phyloP scores from a whole-genome alignment of 2,113 vertebrate species.

The Albula glossodonta region DNA sequence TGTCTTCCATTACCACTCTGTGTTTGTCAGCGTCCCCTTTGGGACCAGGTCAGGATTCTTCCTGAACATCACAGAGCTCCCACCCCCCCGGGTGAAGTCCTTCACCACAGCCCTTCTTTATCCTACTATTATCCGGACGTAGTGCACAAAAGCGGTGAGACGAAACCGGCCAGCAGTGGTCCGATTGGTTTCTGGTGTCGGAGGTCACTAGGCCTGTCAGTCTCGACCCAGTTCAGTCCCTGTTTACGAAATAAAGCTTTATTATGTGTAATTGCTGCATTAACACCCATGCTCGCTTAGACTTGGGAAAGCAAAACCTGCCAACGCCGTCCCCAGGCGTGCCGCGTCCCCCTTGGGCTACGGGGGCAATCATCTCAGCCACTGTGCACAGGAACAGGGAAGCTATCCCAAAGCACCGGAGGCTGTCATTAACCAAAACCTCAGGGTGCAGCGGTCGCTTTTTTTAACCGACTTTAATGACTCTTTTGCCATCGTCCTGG shows the following conservation, averaged over 20 bases:
- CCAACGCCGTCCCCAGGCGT: constrained; percentile 20
- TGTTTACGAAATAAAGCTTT: constrained; percentile 42
- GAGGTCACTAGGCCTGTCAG: neutral
- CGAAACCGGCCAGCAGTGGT: no score
- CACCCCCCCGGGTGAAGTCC: neutral
- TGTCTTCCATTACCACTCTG: constrained; percentile 12
- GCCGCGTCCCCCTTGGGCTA: constrained; percentile 39
- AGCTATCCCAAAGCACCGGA: constrained; percentile 16
- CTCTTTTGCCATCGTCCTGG: neutral
- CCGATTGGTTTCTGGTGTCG: neutral
- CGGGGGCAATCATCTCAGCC: constrained; percentile 40
- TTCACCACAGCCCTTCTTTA: neutral
- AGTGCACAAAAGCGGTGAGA: neutral
- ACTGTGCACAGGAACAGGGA: constrained; percentile 29
- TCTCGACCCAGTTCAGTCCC: constrained; percentile 34
- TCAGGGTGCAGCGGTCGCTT: constrained; percentile 24
- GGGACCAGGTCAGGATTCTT: neutral
- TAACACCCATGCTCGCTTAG: constrained; percentile 49
- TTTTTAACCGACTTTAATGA: constrained; percentile 20
- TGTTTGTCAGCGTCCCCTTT: neutral
- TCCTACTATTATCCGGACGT: neutral
- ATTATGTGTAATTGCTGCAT: constrained; percentile 52
- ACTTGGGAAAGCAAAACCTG: constrained; percentile 45
- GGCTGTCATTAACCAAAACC: constrained; percentile 31
- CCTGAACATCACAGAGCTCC: neutral